Evolutionary conservation across 2,888 invertebrate genomes (phyloP).

Genomic region (Trissoscelio sp.): DNA sequence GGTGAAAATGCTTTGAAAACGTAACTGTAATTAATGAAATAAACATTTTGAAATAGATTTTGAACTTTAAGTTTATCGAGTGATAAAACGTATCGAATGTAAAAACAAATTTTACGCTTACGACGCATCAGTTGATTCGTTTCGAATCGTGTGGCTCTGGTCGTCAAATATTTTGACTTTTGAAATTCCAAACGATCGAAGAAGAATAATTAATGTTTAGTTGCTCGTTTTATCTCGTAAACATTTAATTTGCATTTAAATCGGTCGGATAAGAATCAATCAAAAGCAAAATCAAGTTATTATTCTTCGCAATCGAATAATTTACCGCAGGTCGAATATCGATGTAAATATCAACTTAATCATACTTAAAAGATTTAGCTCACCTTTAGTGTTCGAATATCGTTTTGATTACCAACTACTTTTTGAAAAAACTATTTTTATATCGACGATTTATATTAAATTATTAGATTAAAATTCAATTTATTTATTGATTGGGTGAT

Average conservation of each 20-base stretch:
- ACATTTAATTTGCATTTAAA: slow-evolving; percentile 55
- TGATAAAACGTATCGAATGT: slow-evolving; percentile 54
- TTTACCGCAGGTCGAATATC: slow-evolving; percentile 56
- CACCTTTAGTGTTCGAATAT: slow-evolving; percentile 49
- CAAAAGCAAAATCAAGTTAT: slow-evolving; percentile 33
- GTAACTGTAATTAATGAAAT: slow-evolving; percentile 18
- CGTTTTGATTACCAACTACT: slow-evolving; percentile 25
- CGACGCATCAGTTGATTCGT: slow-evolving; percentile 67
- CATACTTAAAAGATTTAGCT: slow-evolving; percentile 48
- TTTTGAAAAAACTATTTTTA: slow-evolving; percentile 48
- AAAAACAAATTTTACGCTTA: slow-evolving; percentile 62
- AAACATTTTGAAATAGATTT: slow-evolving; percentile 15
- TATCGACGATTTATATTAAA: slow-evolving; percentile 46
- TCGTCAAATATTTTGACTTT: slow-evolving; percentile 68
- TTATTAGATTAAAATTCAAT: slow-evolving; percentile 21
- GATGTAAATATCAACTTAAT: slow-evolving; percentile 65
- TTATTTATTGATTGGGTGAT: slow-evolving; percentile 40
- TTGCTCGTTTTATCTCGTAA: slow-evolving; percentile 22
- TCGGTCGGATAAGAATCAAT: slow-evolving; percentile 41
- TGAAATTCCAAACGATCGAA: slow-evolving; percentile 47
- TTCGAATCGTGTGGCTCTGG: slow-evolving; percentile 64
- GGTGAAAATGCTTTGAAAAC: too few species aligned
- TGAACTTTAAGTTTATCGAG: slow-evolving; percentile 30
- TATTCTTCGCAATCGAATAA: slow-evolving; percentile 52
- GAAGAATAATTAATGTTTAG: slow-evolving; percentile 50